Base-by-base conservation (phyloP, 2,113 vertebrate genomes). In the Oceanites oceanicus region DNA sequence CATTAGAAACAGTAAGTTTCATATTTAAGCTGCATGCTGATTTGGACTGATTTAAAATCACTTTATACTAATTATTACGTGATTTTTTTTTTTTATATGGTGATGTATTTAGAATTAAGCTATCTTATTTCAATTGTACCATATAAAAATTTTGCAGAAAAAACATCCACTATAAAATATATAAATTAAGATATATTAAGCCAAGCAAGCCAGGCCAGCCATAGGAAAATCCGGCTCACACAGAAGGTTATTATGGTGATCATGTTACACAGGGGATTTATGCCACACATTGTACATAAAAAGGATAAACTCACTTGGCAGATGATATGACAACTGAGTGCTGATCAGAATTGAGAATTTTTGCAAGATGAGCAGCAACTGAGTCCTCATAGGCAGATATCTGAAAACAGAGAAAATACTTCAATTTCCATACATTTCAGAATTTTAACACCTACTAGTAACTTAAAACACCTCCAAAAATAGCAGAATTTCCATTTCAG, bases 321-420 rank as follows among this genome's bases (percentile, higher is more conserved):
- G 99, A 99, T 45, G 99, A 99, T 98, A 99, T 98, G 96, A 99
- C 98, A 96, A 99, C 99, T 4, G 99, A 99, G 93, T 99, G 98
- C 96, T 99, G 99, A 97, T 99, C 99, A 32, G 99, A 99, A 98
- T 99, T 99, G 67, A 99, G 99, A 97, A 99, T 99, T 98, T 99
- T 99, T 85, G 99, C 98, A 96, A 99, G 99, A 96, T 99, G 99
- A 97, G 98, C 96, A 91, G 99, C 99, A 38, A 99, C 99, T 11
- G 99, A 99, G 96, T 99, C 99, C 96, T 99, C 99, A 89, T 99
- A 99, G 82, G 99, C 97, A 77, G 99, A 98, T 96, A 99, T 99
- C 98, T 99, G 98, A 97, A 99, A 98, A 86, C 16, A 73, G 74
- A 96, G 30, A 79, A 45, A 45, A 58, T 0, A 47, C 52, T 94